Evolutionary conservation across 1,140 invertebrate species (phyloP).

Genomic region (Drosophila athabasca): DNA sequence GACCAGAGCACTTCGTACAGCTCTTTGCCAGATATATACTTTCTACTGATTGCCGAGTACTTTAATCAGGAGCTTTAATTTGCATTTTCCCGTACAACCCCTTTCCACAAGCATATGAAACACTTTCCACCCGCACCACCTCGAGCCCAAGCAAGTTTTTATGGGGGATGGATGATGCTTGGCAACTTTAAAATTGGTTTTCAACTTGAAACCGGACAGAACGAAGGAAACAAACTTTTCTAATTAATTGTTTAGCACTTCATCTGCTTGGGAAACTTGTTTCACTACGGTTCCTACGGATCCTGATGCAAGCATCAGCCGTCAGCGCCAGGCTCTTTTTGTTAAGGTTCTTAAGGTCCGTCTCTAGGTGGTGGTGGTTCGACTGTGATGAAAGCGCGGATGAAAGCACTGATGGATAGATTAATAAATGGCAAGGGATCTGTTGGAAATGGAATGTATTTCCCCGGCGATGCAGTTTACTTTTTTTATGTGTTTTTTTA

Average conservation of each 20-base stretch:
- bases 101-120: background rate
- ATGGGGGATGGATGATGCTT: constrained; percentile 21
- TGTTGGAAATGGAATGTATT: background rate
- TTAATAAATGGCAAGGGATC: too few species aligned
- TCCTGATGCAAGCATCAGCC: background rate
- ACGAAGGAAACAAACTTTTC: constrained; percentile 50
- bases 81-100: constrained; percentile 26
- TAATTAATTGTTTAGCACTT: constrained; percentile 76
- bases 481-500: constrained; percentile 3
- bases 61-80: constrained; percentile 13
- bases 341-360: background rate
- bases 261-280: constrained; percentile 39
- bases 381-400: background rate
- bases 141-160: constrained; percentile 18
- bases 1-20: too few species aligned
- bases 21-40: too few species aligned
- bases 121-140: background rate
- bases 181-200: constrained; percentile 69
- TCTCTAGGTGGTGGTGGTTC: background rate
- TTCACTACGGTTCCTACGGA: background rate
- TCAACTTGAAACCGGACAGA: constrained; percentile 8
- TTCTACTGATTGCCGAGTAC: background rate
- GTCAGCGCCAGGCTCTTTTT: too few species aligned
- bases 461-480: background rate
- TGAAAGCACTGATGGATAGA: too few species aligned